Conservation (phyloP, 1,140 invertebrate species). For the Geopemphigus sp. region DNA sequence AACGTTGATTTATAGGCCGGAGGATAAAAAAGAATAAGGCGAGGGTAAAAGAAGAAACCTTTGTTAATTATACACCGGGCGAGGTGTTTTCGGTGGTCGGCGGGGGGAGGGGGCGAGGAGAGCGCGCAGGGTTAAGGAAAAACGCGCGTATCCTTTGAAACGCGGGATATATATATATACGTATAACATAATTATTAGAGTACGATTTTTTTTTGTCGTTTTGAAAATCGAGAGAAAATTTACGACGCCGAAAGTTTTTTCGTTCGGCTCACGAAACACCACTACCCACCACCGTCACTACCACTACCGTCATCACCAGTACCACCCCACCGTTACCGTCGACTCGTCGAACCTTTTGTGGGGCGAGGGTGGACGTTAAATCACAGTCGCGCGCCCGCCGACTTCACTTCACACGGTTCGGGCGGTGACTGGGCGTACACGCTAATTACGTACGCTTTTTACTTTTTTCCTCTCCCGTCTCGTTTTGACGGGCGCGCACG, state of each 20-base stretch:
- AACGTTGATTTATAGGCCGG: slow-evolving; percentile 35
- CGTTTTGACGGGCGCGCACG: not conserved
- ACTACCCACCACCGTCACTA: too few relatives aligned
- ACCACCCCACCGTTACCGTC: too few relatives aligned
- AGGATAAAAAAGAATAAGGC: not conserved
- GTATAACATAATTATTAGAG: too few relatives aligned
- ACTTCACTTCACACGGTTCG: not conserved
- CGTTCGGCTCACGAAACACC: not conserved
- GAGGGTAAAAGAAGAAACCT: slow-evolving; percentile 23
- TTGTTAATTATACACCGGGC: slow-evolving; percentile 17
- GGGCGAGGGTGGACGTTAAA: not conserved
- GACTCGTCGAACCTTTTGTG: too few relatives aligned
- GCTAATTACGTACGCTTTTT: slow-evolving; percentile 7
- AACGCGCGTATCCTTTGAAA: too few relatives aligned
- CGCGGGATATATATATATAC: too few relatives aligned
- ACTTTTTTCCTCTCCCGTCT: not conserved
- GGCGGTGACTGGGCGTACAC: too few relatives aligned
- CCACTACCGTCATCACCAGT: too few relatives aligned
- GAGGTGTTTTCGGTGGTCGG: too few relatives aligned
- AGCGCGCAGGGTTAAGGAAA: too few relatives aligned
- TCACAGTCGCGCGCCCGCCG: too few relatives aligned
- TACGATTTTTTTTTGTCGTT: not conserved
- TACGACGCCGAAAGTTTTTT: not conserved
- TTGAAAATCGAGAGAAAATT: slow-evolving; percentile 12
- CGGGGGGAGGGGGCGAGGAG: too few relatives aligned